Conservation (phyloP, 2,888 invertebrate genomes). For the Oscheius sp. region DNA sequence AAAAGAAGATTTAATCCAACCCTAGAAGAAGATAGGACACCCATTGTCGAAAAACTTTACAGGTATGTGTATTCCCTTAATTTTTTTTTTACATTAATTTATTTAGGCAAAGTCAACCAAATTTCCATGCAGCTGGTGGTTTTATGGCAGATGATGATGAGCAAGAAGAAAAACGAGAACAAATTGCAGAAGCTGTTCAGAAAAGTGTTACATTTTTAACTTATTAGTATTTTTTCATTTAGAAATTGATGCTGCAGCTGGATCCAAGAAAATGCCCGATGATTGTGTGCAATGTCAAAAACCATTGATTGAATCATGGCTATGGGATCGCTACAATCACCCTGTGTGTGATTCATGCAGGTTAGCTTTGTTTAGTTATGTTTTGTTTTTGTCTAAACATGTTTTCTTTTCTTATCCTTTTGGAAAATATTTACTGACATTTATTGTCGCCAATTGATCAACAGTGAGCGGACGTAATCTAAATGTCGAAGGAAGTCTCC, state of each 20-base stretch:
- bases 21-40: conserved; percentile 53
- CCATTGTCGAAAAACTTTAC: conserved; percentile 70
- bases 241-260: conserved; percentile 33
- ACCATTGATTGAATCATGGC: conserved; percentile 63
- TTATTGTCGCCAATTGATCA: too few relatives aligned
- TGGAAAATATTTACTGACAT: too few relatives aligned
- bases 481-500: conserved; percentile 16
- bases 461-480: neutral
- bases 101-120: conserved; percentile 64
- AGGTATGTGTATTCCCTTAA: conserved; percentile 47
- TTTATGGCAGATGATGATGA: conserved; percentile 68
- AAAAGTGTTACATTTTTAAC: conserved; percentile 52
- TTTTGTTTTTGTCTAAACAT: too few relatives aligned
- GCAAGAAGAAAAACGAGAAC: conserved; percentile 61
- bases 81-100: neutral
- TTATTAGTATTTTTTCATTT: neutral
- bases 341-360: conserved; percentile 69
- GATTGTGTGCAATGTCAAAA: conserved; percentile 63
- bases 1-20: conserved; percentile 55
- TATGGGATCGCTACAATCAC: conserved; percentile 66
- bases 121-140: conserved; percentile 64
- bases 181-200: conserved; percentile 59
- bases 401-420: too few relatives aligned
- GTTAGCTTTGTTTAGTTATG: conserved; percentile 27
- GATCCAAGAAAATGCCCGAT: conserved; percentile 53